Percentiles rank a stretch among this genome's conserved stretches.
Conservation (phyloP, 2,888 invertebrate species). For the Polydrusus cervinus region DNA sequence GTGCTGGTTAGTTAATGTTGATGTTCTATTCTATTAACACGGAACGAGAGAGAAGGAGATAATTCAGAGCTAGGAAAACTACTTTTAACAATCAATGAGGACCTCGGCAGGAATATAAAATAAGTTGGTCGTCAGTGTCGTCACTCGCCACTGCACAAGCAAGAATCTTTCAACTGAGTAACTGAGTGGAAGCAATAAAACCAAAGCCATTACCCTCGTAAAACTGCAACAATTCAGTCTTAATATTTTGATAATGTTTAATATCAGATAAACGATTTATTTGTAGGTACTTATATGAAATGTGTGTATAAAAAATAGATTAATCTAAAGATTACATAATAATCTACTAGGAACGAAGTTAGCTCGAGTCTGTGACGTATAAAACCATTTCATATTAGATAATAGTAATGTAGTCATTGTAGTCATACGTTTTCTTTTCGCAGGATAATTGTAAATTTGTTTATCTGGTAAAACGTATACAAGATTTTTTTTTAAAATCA, state of each 20-base stretch:
- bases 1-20: background rate
- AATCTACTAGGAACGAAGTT: background rate
- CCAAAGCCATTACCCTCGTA: conserved; percentile 11
- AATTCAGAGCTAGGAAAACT: background rate
- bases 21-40: background rate
- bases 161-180: conserved; percentile 7
- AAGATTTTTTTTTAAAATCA: too few species aligned
- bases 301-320: background rate
- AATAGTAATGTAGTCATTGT: too few species aligned
- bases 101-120: conserved; percentile 11
- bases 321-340: background rate
- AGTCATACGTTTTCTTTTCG: too few species aligned
- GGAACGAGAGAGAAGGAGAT: background rate
- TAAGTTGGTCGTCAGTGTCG: conserved; percentile 3
- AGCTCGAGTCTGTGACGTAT: too few species aligned
- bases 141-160: background rate
- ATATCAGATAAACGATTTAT: conserved; percentile 3
- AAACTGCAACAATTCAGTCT: conserved; percentile 11
- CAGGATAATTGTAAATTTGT: too few species aligned
- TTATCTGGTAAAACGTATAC: too few species aligned
- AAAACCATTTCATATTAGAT: too few species aligned
- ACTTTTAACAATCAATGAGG: background rate
- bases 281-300: background rate
- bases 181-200: background rate
- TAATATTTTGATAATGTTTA: conserved; percentile 4